These are phyloP conservation scores for Xanthorhoe spadicearia DNA, from an alignment of 2,888 invertebrate species.

Conservation along the genomic window DNA sequence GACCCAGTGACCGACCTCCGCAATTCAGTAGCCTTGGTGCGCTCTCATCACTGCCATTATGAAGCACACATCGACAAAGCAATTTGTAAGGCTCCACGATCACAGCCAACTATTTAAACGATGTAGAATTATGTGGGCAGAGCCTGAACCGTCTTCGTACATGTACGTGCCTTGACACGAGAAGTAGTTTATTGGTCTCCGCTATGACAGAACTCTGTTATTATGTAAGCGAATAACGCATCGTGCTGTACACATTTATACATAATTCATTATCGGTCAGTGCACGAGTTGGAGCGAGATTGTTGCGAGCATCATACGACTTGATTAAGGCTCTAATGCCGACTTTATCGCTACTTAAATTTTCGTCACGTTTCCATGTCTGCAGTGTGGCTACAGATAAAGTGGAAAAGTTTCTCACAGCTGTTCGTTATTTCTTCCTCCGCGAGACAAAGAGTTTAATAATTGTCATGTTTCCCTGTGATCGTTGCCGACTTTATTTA, in stretches of 20 bases:
- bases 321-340: constrained; percentile 49
- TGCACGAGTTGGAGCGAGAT: constrained; percentile 62
- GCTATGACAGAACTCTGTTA: constrained; percentile 59
- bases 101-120: constrained; percentile 57
- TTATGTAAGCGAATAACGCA: constrained; percentile 80
- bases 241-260: constrained; percentile 58
- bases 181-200: constrained; percentile 73
- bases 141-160: constrained; percentile 59
- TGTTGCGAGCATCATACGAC: constrained; percentile 48
- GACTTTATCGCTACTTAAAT: constrained; percentile 42
- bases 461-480: constrained; percentile 46
- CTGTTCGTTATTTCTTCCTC: constrained; percentile 41
- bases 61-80: constrained; percentile 60
- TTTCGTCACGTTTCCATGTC: constrained; percentile 42
- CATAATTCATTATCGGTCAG: constrained; percentile 73
- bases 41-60: constrained; percentile 58
- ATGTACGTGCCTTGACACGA: constrained; percentile 73
- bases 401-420: constrained; percentile 42
- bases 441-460: constrained; percentile 39
- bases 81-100: constrained; percentile 56
- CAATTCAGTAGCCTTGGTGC: constrained; percentile 61
- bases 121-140: constrained; percentile 69
- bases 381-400: constrained; percentile 41
- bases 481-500: constrained; percentile 41
- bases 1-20: constrained; percentile 49